phyloP scores from a whole-genome alignment of 1,140 invertebrate genomes.

The Aradophagus sp. region DNA sequence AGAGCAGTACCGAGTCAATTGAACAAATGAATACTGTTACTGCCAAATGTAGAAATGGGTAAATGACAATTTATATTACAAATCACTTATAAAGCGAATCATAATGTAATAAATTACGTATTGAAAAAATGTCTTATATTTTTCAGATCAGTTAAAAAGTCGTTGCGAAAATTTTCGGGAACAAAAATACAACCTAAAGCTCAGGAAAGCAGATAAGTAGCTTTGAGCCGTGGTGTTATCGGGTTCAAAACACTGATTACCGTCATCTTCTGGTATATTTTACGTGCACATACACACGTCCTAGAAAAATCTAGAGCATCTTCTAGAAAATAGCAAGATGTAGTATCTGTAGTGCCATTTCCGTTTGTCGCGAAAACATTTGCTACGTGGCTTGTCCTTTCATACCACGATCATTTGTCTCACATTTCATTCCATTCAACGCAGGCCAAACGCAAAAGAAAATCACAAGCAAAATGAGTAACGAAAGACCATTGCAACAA shows the following conservation, averaged over 20 bases:
- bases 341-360: conserved; percentile 42
- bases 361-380: conserved; percentile 34
- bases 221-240: conserved; percentile 50
- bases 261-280: conserved; percentile 64
- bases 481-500: conserved; percentile 10
- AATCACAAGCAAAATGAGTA: conserved; percentile 8
- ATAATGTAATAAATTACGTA: no score
- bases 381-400: conserved; percentile 48
- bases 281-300: conserved; percentile 56
- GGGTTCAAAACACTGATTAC: conserved; percentile 56
- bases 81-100: no score
- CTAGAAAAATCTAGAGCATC: conserved; percentile 62
- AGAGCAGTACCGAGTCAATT: conserved; percentile 23
- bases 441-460: conserved; percentile 18
- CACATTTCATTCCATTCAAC: conserved; percentile 29
- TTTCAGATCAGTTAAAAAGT: conserved; percentile 39
- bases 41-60: conserved; percentile 43
- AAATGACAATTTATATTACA: no score
- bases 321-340: conserved; percentile 55
- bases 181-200: conserved; percentile 38
- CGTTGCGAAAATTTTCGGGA: conserved; percentile 10
- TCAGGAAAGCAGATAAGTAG: conserved; percentile 67
- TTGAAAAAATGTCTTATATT: background rate
- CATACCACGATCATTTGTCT: conserved; percentile 31
- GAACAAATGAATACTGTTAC: conserved; percentile 9